phyloP scores from a whole-genome alignment of 2,797 vertebrate species.

The Potorous gilbertii region DNA sequence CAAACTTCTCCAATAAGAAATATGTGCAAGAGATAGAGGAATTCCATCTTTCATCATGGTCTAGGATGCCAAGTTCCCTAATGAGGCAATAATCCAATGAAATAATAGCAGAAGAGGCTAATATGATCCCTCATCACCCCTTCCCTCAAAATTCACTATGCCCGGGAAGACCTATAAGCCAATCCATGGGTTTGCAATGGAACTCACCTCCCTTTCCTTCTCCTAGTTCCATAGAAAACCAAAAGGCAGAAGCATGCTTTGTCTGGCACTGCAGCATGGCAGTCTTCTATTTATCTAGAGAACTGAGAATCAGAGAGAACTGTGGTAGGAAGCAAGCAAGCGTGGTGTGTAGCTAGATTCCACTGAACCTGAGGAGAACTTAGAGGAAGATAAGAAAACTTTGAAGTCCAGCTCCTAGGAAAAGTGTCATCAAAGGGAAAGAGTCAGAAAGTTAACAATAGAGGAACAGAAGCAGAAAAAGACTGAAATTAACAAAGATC shows the following conservation, averaged over 20 bases:
- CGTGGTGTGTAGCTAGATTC: background rate
- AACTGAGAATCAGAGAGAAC: background rate
- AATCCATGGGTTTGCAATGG: background rate
- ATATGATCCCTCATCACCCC: background rate
- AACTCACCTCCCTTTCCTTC: background rate
- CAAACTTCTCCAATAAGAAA: background rate
- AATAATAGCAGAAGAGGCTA: background rate
- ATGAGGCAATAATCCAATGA: background rate
- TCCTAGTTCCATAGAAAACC: background rate
- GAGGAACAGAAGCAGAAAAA: background rate
- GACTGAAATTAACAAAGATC: background rate
- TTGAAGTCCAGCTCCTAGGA: background rate
- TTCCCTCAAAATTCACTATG: background rate
- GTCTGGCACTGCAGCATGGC: background rate
- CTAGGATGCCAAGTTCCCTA: background rate
- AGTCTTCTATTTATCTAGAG: background rate
- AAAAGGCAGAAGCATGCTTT: background rate
- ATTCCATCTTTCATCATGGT: background rate
- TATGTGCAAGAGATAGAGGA: background rate
- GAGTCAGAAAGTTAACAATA: background rate
- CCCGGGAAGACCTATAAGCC: background rate
- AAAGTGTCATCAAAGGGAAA: background rate
- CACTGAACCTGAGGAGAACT: background rate
- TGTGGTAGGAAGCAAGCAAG: background rate
- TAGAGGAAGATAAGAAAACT: background rate